These are phyloP conservation scores for Drosophila mimica DNA, from an alignment of 2,888 invertebrate genomes.

Conservation along the genomic window DNA sequence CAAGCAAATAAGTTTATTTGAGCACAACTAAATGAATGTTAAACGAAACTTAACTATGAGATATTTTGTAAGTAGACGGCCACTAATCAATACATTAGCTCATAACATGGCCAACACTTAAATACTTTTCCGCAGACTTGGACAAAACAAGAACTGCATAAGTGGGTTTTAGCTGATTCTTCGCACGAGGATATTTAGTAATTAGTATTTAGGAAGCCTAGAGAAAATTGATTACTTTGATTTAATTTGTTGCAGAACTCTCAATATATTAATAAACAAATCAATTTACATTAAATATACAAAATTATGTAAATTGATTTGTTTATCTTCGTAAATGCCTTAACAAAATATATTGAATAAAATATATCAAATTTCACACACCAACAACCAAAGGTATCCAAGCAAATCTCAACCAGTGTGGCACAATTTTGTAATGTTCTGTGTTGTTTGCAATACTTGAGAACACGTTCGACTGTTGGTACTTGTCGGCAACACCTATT, in stretches of 20 bases:
- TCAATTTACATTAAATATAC: background rate
- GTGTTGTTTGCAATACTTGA: conserved; percentile 4
- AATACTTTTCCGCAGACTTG: conserved; percentile 16
- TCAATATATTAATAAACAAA: background rate
- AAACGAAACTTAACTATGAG: conserved; percentile 61
- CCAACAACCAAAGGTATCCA: background rate
- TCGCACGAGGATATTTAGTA: background rate
- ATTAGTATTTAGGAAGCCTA: background rate
- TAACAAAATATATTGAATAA: background rate
- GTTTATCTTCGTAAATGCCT: background rate
- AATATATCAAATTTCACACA: background rate
- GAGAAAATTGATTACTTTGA: background rate
- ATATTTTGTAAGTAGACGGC: conserved; percentile 35
- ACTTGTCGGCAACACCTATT: conserved; percentile 54
- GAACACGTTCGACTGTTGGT: conserved; percentile 10
- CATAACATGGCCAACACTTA: conserved; percentile 37
- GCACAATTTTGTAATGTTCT: background rate
- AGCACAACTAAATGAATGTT: conserved; percentile 69
- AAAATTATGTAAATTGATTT: background rate
- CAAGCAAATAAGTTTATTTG: conserved; percentile 65
- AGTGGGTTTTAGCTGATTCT: conserved; percentile 6
- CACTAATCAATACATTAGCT: conserved; percentile 66
- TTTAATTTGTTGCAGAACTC: background rate
- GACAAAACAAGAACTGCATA: conserved; percentile 6
- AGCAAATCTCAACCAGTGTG: background rate